Base-by-base conservation (phyloP, 2,113 vertebrate genomes). In the Poeciliopsis retropinna region DNA sequence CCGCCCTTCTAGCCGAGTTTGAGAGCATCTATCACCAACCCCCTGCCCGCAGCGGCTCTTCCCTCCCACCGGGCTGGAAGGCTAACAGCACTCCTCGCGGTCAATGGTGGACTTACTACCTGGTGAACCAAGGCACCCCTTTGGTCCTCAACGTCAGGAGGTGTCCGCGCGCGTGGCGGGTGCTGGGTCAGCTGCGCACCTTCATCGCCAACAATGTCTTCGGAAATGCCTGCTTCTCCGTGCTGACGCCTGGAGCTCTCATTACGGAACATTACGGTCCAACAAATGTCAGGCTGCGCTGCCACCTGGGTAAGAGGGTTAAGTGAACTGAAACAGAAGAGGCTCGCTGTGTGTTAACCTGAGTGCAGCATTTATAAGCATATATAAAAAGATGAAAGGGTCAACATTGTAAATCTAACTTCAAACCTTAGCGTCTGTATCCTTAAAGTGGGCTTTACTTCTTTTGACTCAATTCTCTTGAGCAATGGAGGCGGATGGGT, bases 151-250 rank as follows among this genome's bases (percentile, higher is more conserved):
- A 99, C 87, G 98, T 97, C 91, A 93, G 98, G 86, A 94, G 95
- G 69, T 99, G 98, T 92, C 98, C 98, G 32, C 95, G 97, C 78
- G 96, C 98, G 31, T 99, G 97, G 95, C 95, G 98, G 87, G 94
- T 99, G 73, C 95, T 99, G 9, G 96, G 97, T 47, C 97, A 96
- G 90, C 96, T 99, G 64, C 98, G 98, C 75, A 99, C 98, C 89
- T 99, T 97, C 93, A 96, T 99, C 68, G 95, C 96, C 81, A 98
- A 98, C 95, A 99, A 99, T 39, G 96, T 99, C 82, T 99, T 99
- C 69, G 98, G 98, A 63, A 99, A 98, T 3, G 98, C 98, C 3
- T 98, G 97, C 93, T 97, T 99, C 95, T 99, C 97, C 0, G 94
- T 99, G 78, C 95, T 99, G 84, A 96, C 94, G 71, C 98, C 98